Conservation (phyloP, 35 echinoderm and acorn worm genomes). For the Heliocidaris erythrogramma region DNA sequence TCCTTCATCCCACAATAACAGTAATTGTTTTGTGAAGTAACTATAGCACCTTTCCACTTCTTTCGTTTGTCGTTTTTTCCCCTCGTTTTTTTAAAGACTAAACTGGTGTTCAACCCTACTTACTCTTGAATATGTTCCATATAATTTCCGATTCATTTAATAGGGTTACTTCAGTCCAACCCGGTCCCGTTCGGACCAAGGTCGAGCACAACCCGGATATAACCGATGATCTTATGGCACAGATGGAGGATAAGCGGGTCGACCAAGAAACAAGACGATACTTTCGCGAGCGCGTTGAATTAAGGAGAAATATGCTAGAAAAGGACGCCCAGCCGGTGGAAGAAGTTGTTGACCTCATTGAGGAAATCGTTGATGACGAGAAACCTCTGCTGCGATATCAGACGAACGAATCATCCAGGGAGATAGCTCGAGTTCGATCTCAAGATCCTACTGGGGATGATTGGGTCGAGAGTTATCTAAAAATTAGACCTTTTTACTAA, state of each 20-base stretch:
- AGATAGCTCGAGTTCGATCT: not conserved
- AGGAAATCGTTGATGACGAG: conserved; percentile 11
- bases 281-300: not conserved
- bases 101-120: too few species aligned
- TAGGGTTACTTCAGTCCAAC: conserved; percentile 41
- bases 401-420: not conserved
- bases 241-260: not conserved
- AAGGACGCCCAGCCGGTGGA: not conserved
- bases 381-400: conserved; percentile 51
- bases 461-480: not conserved
- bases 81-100: too few species aligned
- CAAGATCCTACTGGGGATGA: conserved; percentile 28
- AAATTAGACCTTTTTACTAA: not conserved
- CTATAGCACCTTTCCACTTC: not conserved
- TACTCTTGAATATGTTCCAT: too few species aligned
- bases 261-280: not conserved
- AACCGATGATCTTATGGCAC: not conserved
- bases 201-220: not conserved
- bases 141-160: not conserved
- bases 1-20: too few species aligned
- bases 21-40: not conserved
- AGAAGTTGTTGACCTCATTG: conserved; percentile 24
- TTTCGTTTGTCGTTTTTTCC: too few species aligned
- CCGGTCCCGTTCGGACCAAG: conserved; percentile 36
- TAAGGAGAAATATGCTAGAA: not conserved